These are phyloP conservation scores for Calonectris borealis DNA, from an alignment of 2,113 vertebrate species.

Conservation along the genomic window DNA sequence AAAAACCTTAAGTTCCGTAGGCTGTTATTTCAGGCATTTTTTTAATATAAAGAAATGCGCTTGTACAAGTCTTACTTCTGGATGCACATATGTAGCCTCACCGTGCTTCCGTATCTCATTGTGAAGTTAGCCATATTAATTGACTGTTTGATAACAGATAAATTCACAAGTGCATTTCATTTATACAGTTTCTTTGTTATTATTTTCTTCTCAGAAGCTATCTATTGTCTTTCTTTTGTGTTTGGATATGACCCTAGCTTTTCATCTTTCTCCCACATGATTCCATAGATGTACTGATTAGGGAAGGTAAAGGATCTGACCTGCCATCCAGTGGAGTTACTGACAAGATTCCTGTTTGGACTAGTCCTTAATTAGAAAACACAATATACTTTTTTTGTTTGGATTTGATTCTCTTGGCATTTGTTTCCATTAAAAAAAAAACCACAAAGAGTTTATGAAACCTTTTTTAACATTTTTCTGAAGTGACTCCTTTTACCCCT, in stretches of 20 bases:
- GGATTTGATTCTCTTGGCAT: not conserved
- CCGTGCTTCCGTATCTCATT: not conserved
- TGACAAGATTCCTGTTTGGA: conserved; percentile 22
- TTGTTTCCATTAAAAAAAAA: not conserved
- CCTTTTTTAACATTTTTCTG: not conserved
- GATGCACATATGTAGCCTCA: not conserved
- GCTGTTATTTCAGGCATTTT: not conserved
- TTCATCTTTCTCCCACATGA: conserved; percentile 12
- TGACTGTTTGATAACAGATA: not conserved
- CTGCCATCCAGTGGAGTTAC: conserved; percentile 3
- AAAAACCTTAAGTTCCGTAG: not conserved
- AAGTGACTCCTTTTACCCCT: not conserved
- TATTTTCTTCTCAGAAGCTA: not conserved
- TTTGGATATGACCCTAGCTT: conserved; percentile 22
- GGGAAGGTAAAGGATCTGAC: conserved; percentile 12
- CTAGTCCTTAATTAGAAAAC: conserved; percentile 37
- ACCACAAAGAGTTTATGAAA: not conserved
- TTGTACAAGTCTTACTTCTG: not conserved
- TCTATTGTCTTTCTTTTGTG: conserved; percentile 40
- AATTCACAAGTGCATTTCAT: not conserved
- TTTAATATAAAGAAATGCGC: not conserved
- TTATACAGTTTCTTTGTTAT: not conserved
- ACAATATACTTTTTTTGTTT: not conserved
- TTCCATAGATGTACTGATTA: conserved; percentile 18
- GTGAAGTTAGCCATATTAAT: not conserved